Evolutionary conservation across 2,113 vertebrate species (phyloP).

Genomic region (Argyrosomus japonicus): DNA sequence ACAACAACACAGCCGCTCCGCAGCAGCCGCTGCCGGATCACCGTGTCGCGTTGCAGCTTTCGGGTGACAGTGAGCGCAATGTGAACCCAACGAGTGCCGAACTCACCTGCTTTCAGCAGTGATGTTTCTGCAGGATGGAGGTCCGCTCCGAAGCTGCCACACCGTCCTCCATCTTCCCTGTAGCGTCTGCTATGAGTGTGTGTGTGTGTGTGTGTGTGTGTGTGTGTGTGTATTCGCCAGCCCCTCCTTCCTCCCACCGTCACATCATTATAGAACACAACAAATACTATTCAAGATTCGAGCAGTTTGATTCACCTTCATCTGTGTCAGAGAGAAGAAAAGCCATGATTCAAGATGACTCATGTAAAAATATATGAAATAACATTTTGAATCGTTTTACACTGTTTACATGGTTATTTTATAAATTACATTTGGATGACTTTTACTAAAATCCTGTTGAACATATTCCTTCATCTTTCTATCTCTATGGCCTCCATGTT

Average conservation of each 20-base stretch:
- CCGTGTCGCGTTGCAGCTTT: background rate
- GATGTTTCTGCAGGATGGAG: conserved; percentile 57
- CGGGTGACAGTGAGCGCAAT: background rate
- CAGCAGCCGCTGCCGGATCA: background rate
- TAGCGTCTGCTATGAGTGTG: conserved; percentile 9
- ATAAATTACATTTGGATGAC: too few species aligned
- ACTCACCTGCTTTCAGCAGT: conserved; percentile 70
- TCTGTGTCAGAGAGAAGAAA: background rate
- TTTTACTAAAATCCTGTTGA: too few species aligned
- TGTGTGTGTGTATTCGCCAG: background rate
- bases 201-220: background rate
- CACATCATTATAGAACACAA: conserved; percentile 24
- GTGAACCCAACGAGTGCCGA: too few species aligned
- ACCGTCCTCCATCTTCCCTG: conserved; percentile 81
- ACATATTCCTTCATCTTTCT: too few species aligned
- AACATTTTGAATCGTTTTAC: too few species aligned
- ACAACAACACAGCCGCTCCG: background rate
- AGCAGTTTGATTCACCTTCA: background rate
- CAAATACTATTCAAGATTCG: background rate
- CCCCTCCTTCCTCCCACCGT: conserved; percentile 34
- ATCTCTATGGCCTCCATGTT: too few species aligned
- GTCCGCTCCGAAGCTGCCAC: conserved; percentile 51
- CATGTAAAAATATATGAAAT: background rate
- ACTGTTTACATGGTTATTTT: too few species aligned
- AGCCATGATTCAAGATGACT: background rate